phyloP scores from a whole-genome alignment of 2,797 vertebrate species.

The Miichthys miiuy region DNA sequence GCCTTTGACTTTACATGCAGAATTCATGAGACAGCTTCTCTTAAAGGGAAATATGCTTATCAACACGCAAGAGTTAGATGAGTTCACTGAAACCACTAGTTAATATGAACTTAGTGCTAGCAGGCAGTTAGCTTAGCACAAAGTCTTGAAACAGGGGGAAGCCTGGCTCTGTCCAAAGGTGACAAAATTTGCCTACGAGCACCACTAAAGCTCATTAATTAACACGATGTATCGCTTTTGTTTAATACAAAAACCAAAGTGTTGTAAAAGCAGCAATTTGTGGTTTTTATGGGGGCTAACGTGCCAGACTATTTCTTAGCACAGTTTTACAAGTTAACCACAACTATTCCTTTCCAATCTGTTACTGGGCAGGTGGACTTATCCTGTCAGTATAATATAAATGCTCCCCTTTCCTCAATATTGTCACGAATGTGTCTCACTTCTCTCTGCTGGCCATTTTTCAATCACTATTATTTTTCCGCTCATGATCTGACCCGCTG shows the following conservation, averaged over 20 bases:
- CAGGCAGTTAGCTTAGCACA: neutral
- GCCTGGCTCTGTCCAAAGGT: neutral
- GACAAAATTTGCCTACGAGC: neutral
- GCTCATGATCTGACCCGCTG: conserved; percentile 49
- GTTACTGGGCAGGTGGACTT: neutral
- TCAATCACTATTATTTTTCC: conserved; percentile 30
- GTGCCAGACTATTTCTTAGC: neutral
- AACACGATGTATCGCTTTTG: neutral
- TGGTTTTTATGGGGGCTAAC: neutral
- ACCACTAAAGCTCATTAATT: neutral
- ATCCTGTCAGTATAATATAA: neutral
- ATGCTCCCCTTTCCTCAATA: neutral
- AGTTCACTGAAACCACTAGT: neutral
- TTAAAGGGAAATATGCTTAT: neutral
- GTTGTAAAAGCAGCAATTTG: neutral
- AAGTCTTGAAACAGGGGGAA: neutral
- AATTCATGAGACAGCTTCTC: conserved; percentile 15
- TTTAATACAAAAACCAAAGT: neutral
- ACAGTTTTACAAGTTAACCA: neutral
- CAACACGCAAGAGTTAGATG: neutral
- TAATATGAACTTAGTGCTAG: neutral
- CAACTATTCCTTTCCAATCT: neutral
- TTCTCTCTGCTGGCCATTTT: conserved; percentile 16
- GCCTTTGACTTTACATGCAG: neutral
- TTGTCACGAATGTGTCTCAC: conserved; percentile 11